Evolutionary conservation across 1,140 invertebrate genomes (phyloP), one percentile per base, ranked within the genome.

Genomic region (Riptortus pedestris): DNA sequence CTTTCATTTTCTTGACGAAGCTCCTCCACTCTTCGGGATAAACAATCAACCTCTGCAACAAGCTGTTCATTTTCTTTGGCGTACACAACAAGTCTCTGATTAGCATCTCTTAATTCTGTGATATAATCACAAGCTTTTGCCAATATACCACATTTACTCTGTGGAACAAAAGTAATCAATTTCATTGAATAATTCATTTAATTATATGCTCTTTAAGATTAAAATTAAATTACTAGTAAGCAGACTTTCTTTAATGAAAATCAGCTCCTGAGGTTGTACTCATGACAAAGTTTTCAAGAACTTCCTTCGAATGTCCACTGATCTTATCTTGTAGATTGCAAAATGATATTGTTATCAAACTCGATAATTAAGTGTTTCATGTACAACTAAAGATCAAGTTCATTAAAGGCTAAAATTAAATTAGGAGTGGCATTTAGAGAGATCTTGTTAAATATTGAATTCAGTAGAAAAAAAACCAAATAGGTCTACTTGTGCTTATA

Each of bases 71-170:
- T 70, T 63, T 70, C 66, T 62, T 71, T 72, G 4, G 66, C 47
- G 57, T 60, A 68, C 11, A 70, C 67, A 28, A 65, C 31, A 38
- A 71, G 61, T 73, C 83, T 82, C 69, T 84, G 81, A 74, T 93
- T 89, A 45, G 84, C 84, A 22, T 81, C 80, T 63, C 88, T 83
- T 63, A 96, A 79, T 72, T 95, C 91, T 57, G 81, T 80, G 66
- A 97, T 96, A 74, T 96, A 94, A 73, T 98, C 93, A 77, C 93
- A 97, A 2, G 93, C 93, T 76, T 96, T 96, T 2, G 93, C 89
- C 65, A 98, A 75, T 68, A 97, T 96, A 52, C 91, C 93, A 31
- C 93, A 93, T 82, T 98, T 98, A 71, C 93, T 96, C 79, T 94
- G 81, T 14, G 73, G 74, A 62, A 55, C 9, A 63, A 16, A 66